phyloP scores from a whole-genome alignment of 2,113 vertebrate genomes.

The Nothoprocta pentlandii region DNA sequence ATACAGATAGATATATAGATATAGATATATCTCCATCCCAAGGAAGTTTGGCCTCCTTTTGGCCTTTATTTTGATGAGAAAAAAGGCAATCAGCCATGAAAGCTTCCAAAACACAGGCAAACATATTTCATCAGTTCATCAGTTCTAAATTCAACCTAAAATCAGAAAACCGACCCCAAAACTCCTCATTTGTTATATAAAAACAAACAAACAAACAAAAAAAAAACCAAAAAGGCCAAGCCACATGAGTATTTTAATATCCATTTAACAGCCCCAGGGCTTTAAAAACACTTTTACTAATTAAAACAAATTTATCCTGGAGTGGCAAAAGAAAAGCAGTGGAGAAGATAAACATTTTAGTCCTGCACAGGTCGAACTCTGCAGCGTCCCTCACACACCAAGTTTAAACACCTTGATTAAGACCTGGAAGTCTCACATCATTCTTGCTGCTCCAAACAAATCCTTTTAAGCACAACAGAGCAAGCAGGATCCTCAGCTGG shows the following conservation, averaged over 20 bases:
- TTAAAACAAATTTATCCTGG: background rate
- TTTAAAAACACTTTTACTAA: slow-evolving; percentile 9
- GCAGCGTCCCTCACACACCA: background rate
- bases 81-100: background rate
- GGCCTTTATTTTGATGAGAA: background rate
- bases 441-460: slow-evolving; percentile 59
- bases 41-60: background rate
- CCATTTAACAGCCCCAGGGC: background rate
- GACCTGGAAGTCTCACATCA: slow-evolving; percentile 33
- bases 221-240: background rate
- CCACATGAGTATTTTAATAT: background rate
- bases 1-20: no score
- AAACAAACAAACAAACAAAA: no score
- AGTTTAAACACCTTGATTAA: slow-evolving; percentile 70
- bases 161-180: background rate
- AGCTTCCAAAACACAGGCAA: background rate
- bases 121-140: background rate
- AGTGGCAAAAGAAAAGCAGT: background rate
- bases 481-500: background rate
- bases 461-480: slow-evolving; percentile 68
- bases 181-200: background rate
- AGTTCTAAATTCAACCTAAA: background rate
- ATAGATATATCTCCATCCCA: no score
- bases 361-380: slow-evolving; percentile 21
- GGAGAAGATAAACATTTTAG: slow-evolving; percentile 60